A percentile compares a stretch with the other conserved stretches of the same genome.
Evolutionary conservation across 2,113 vertebrate species (phyloP).

Genomic region (Sigmodon hispidus): DNA sequence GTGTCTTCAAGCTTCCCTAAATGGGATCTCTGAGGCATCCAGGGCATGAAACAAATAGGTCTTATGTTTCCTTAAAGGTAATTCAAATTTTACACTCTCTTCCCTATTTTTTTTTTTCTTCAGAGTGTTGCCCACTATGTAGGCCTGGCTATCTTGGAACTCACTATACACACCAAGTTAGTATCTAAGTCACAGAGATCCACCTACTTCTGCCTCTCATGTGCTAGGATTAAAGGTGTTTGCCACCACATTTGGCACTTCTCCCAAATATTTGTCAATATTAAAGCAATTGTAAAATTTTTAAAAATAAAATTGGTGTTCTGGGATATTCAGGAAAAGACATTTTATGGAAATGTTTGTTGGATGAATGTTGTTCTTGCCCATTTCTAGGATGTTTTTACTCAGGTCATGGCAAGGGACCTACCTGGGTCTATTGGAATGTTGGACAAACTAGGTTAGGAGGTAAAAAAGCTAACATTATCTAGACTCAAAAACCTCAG

Average conservation of each 20-base stretch:
- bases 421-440: not conserved
- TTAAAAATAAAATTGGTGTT: not conserved
- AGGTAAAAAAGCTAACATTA: slow-evolving; percentile 46
- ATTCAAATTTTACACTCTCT: not conserved
- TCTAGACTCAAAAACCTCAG: not conserved
- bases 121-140: not conserved
- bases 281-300: slow-evolving; percentile 4
- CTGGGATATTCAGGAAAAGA: not conserved
- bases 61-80: slow-evolving; percentile 46
- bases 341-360: not conserved
- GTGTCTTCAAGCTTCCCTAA: not conserved
- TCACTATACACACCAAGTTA: not conserved
- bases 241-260: not conserved
- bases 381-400: not conserved
- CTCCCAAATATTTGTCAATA: slow-evolving; percentile 2
- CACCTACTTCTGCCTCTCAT: not conserved
- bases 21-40: not conserved
- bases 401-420: not conserved
- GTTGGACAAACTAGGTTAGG: not conserved
- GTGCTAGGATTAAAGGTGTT: not conserved
- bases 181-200: not conserved
- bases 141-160: not conserved
- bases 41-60: not conserved
- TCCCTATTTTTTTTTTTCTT: not conserved
- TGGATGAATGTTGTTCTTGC: not conserved